Conservation (phyloP, 2,888 invertebrate genomes). For the Schrankia costaestrigalis region DNA sequence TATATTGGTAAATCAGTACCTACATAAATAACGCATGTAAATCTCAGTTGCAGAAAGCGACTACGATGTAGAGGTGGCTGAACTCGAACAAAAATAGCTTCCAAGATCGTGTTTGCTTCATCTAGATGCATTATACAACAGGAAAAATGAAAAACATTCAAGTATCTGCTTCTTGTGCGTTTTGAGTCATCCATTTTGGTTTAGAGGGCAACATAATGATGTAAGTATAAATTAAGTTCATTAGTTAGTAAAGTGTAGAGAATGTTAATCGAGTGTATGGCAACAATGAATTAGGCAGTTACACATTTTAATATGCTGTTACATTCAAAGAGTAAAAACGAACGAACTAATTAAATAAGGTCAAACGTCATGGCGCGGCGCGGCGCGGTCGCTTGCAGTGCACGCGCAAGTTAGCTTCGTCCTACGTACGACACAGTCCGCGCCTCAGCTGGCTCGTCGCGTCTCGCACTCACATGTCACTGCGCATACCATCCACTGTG, state of each 20-base stretch:
- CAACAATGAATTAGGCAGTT: conserved; percentile 68
- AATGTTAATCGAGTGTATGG: conserved; percentile 56
- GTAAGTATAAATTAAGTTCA: too few relatives aligned
- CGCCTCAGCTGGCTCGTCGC: conserved; percentile 39
- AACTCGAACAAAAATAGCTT: conserved; percentile 68
- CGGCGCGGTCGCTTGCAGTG: conserved; percentile 33
- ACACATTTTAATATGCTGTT: conserved; percentile 74
- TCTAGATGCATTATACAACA: conserved; percentile 38
- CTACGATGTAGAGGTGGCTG: conserved; percentile 58
- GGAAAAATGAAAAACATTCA: conserved; percentile 16
- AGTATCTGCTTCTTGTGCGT: conserved; percentile 4
- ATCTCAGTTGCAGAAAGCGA: conserved; percentile 53
- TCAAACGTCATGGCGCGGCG: conserved; percentile 69
- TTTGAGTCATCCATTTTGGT: too few relatives aligned
- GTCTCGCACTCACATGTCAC: conserved; percentile 32
- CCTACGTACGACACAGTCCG: conserved; percentile 52
- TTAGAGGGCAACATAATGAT: too few relatives aligned
- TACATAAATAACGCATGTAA: conserved; percentile 25
- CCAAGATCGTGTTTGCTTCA: conserved; percentile 50
- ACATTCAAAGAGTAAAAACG: conserved; percentile 77
- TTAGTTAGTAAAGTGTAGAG: conserved; percentile 12
- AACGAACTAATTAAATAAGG: conserved; percentile 80
- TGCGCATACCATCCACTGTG: conserved; percentile 22
- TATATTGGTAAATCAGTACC: conserved; percentile 1
- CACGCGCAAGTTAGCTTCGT: conserved; percentile 34